Evolutionary conservation across 37 sponge, comb jelly and placozoan genomes (phyloP).

Genomic region (Eunapius fragilis): DNA sequence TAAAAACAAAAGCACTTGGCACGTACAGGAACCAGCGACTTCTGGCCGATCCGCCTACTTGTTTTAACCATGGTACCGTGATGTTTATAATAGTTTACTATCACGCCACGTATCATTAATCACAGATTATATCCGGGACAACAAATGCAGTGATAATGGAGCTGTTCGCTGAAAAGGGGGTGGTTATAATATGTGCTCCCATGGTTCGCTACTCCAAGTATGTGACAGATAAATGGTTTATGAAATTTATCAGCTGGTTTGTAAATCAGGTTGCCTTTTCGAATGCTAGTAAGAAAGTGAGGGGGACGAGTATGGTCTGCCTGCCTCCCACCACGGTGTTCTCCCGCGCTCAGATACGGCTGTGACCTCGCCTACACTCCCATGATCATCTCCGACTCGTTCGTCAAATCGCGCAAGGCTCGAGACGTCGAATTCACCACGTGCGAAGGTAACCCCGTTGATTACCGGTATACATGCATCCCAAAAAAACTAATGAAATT

Average conservation of each 20-base stretch:
- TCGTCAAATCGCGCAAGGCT: conserved; percentile 82
- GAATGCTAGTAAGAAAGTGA: conserved; percentile 78
- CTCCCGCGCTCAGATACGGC: conserved; percentile 47
- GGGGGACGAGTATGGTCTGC: conserved; percentile 1
- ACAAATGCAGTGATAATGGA: conserved; percentile 15
- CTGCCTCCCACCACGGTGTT: background rate
- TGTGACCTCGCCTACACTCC: conserved; percentile 93
- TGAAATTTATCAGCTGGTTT: background rate
- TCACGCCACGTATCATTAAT: background rate
- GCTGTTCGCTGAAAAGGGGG: conserved; percentile 25
- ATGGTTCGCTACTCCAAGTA: conserved; percentile 96
- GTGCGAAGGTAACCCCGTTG: conserved; percentile 58
- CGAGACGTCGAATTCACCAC: conserved; percentile 90
- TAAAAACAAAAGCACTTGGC: background rate
- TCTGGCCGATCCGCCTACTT: background rate
- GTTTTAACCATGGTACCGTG: background rate
- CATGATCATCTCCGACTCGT: conserved; percentile 94
- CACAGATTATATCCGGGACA: too few species aligned
- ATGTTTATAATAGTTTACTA: background rate
- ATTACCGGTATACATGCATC: too few species aligned
- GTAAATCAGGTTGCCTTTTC: conserved; percentile 71
- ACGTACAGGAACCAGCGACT: background rate
- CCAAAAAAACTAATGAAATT: too few species aligned
- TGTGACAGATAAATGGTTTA: too few species aligned
- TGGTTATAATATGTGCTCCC: conserved; percentile 88